Conservation (phyloP, 2,113 vertebrate genomes). For the Plotosus lineatus region DNA sequence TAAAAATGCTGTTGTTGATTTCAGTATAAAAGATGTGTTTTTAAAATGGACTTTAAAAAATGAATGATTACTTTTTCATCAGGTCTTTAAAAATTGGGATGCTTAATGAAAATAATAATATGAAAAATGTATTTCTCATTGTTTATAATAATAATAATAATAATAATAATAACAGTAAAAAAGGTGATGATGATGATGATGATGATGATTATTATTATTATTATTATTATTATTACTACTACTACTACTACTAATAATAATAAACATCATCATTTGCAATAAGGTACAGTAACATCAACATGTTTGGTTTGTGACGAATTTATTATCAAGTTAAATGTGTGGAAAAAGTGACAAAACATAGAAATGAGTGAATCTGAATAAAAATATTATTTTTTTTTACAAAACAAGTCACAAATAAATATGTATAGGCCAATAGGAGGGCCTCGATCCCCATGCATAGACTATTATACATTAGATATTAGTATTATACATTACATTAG, state of each 20-base stretch:
- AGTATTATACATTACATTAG: no score
- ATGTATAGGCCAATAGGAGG: constrained; percentile 18
- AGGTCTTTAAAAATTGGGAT: neutral
- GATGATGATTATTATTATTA: no score
- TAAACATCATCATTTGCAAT: neutral
- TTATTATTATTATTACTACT: neutral
- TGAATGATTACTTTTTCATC: neutral
- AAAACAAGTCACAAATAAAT: constrained; percentile 55
- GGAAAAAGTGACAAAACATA: constrained; percentile 63
- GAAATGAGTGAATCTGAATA: constrained; percentile 66
- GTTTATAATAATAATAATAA: neutral
- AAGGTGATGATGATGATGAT: no score
- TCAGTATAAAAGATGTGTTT: neutral
- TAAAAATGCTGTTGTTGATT: neutral
- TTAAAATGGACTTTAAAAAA: neutral
- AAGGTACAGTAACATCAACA: neutral
- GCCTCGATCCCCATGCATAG: constrained; percentile 42
- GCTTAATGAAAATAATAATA: neutral
- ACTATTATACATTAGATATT: constrained; percentile 32
- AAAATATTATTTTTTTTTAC: constrained; percentile 62
- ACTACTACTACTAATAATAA: neutral
- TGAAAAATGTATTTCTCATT: neutral
- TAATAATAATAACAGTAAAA: constrained; percentile 6
- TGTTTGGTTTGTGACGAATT: constrained; percentile 52
- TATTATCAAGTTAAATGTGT: constrained; percentile 60